Evolutionary conservation across 2,888 invertebrate species (phyloP), one percentile per base, ranked within the genome.

Genomic region (Erannis defoliaria): DNA sequence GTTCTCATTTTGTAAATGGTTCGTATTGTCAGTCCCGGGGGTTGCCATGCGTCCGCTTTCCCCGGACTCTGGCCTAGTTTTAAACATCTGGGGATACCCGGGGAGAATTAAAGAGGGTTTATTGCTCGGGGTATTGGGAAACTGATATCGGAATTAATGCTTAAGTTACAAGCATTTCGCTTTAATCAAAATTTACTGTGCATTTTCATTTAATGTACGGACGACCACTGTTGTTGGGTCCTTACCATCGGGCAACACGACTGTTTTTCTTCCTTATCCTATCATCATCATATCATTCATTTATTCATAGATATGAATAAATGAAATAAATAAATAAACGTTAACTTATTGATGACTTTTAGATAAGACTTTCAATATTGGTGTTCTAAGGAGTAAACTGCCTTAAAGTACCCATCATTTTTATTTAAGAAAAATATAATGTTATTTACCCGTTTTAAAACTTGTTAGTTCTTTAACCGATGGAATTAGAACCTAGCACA

Each of bases 1-100:
- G 56, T 62, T 62, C 57, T 62, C 62, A 62, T 62, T 62, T 62
- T 62, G 51, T 56, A 62, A 62, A 62, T 56, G 62, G 56, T 57
- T 53, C 42, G 45, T 42, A 57, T 56, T 62, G 56, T 62, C 40
- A 51, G 38, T 48, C 48, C 48, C 48, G 18, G 35, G 61, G 35
- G 51, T 4, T 56, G 53, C 56, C 53, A 62, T 56, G 14, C 48
- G 33, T 40, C 14, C 14, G 35, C 14, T 53, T 35, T 53, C 26
- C 14, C 35, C 33, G 53, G 55, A 42, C 46, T 46, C 14, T 46
- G 31, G 35, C 51, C 37, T 49, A 45, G 33, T 53, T 60, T 35
- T 37, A 42, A 46, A 51, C 19, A 33, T 51, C 31, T 29, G 9
- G 42, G 38, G 46, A 57, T 16, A n/a, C 26, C 35, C 18, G 16